Evolutionary conservation across 2,797 vertebrate species (phyloP), one percentile per base, ranked within the genome.

Genomic region (Mycteria americana): DNA sequence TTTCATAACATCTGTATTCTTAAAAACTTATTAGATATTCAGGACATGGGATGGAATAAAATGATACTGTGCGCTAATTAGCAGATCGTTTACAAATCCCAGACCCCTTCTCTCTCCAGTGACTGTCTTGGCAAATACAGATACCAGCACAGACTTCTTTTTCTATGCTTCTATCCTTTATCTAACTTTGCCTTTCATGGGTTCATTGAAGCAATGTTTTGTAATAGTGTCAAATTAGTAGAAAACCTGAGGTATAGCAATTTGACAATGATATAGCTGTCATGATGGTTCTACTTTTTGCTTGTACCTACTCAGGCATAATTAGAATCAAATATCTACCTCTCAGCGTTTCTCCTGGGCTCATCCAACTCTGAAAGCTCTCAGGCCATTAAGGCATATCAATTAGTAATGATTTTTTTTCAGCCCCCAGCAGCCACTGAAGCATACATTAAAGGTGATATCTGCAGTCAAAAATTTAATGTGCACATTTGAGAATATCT

Each of bases 351-450:
- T 98, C 97, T 97, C 96, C 75, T 97, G 95, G 92, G 94, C 90
- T 97, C 92, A 95, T 86, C 89, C 94, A 97, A 87, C 88, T 91
- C 95, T 97, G 94, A 97, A 98, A 98, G 89, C 94, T 98, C 94
- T 97, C 91, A 97, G 92, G 96, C 97, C 97, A 98, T 98, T 98
- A 98, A 98, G 95, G 97, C 91, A 96, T 98, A 98, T 98, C 97
- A 98, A 98, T 98, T 98, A 98, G 92, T 98, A 98, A 98, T 96
- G 97, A 98, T 98, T 98, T 98, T 97, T 93, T 96, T 94, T 69
- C 95, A 97, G 95, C 70, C 95, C 93, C 92, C 95, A 96, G 89
- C 77, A 97, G 74, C 90, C 94, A 97, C 88, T 46, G 85, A 96
- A 97, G 96, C 94, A 96, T 92, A 93, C 88, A 98, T 97, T 97